phyloP scores from a whole-genome alignment of 2,797 vertebrate genomes.

The Acipenser transmontanus region DNA sequence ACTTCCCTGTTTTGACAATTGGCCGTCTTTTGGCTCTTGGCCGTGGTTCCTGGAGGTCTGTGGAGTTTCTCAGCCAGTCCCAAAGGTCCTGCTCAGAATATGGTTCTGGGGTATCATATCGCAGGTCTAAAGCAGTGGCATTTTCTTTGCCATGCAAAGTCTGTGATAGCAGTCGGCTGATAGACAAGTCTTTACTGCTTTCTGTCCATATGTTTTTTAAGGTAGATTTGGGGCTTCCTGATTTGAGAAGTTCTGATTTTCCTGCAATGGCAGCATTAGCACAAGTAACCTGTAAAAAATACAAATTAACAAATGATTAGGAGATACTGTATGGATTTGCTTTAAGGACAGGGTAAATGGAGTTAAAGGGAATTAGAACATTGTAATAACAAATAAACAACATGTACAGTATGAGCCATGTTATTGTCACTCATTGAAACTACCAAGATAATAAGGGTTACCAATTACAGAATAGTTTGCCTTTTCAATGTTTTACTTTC shows the following conservation, averaged over 20 bases:
- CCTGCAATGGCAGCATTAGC: conserved; percentile 75
- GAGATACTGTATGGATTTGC: too few species aligned
- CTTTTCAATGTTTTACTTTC: too few species aligned
- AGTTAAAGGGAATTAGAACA: too few species aligned
- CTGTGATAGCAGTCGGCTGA: conserved; percentile 93
- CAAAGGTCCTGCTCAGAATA: conserved; percentile 97
- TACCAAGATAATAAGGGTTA: too few species aligned
- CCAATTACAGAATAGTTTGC: too few species aligned
- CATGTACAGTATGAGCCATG: too few species aligned
- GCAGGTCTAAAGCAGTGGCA: conserved; percentile 87
- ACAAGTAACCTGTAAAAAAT: conserved; percentile 68
- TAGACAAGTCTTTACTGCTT: conserved; percentile 93
- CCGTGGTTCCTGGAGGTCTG: conserved; percentile 85
- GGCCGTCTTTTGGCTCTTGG: conserved; percentile 88
- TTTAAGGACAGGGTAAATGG: too few species aligned
- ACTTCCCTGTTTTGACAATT: conserved; percentile 97
- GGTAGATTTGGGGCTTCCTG: conserved; percentile 85
- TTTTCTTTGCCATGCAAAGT: conserved; percentile 93
- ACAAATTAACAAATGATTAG: too few species aligned
- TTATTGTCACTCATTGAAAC: too few species aligned
- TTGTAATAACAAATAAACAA: too few species aligned
- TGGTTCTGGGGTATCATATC: conserved; percentile 90
- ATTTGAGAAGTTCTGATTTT: conserved; percentile 84
- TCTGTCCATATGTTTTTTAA: conserved; percentile 97
- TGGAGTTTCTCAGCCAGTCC: conserved; percentile 98